These are phyloP conservation scores for Amblyteles armatorius DNA, from an alignment of 2,888 invertebrate genomes.

Conservation along the genomic window DNA sequence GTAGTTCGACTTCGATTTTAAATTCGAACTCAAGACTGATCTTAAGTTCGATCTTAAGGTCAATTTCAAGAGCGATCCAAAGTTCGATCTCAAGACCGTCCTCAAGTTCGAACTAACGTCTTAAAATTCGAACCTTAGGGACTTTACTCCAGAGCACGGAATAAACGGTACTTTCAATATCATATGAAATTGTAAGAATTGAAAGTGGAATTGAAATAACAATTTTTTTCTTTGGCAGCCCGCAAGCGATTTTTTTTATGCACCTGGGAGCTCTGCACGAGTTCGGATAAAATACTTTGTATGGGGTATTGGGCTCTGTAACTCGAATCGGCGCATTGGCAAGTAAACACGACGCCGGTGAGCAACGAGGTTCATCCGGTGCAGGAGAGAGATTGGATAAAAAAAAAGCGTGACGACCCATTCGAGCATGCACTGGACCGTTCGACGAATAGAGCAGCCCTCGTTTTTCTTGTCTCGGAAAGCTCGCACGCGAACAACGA, in stretches of 20 bases:
- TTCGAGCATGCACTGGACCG: not conserved
- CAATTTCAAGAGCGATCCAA: too few relatives aligned
- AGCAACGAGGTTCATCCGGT: conserved; percentile 30
- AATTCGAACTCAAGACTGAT: too few relatives aligned
- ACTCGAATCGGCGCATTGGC: conserved; percentile 24
- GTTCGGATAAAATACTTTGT: not conserved
- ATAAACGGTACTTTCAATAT: too few relatives aligned
- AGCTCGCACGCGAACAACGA: not conserved
- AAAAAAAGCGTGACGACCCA: not conserved
- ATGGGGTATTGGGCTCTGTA: conserved; percentile 7
- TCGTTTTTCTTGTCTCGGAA: not conserved
- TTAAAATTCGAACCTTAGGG: too few relatives aligned
- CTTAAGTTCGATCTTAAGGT: too few relatives aligned
- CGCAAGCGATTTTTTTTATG: not conserved
- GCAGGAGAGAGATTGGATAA: conserved; percentile 5
- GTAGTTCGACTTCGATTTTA: too few relatives aligned
- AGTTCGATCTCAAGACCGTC: too few relatives aligned
- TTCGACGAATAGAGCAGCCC: not conserved
- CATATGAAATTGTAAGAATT: too few relatives aligned
- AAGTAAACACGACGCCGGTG: conserved; percentile 7
- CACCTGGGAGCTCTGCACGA: conserved; percentile 19
- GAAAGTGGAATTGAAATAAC: too few relatives aligned
- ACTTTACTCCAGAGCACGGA: too few relatives aligned
- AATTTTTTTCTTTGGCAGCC: too few relatives aligned
- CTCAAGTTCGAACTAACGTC: too few relatives aligned